Conservation (phyloP, 2,888 invertebrate genomes). For the Agonopterix subpropinquella region DNA sequence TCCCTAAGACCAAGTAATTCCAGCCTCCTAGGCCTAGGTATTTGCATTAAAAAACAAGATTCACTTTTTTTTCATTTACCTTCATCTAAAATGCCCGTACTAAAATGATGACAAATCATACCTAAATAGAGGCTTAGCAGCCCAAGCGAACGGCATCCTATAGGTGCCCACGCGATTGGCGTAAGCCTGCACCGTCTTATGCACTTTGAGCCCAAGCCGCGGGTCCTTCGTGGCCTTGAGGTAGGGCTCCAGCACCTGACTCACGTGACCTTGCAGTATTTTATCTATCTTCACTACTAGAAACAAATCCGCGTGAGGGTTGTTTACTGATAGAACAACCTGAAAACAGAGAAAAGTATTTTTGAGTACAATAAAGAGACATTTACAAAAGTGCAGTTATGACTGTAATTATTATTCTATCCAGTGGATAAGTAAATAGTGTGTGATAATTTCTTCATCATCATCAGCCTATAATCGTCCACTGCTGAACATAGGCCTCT, state of each 20-base stretch:
- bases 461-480: no score
- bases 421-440: no score
- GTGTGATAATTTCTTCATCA: no score
- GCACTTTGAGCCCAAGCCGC: slow-evolving; percentile 85
- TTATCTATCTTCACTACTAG: slow-evolving; percentile 96
- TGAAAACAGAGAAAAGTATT: slow-evolving; percentile 45
- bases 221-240: slow-evolving; percentile 88
- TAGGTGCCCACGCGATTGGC: slow-evolving; percentile 91
- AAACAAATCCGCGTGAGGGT: slow-evolving; percentile 93
- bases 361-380: neutral
- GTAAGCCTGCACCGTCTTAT: slow-evolving; percentile 86
- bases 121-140: slow-evolving; percentile 90
- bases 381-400: neutral
- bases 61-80: no score
- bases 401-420: neutral
- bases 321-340: slow-evolving; percentile 91
- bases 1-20: no score
- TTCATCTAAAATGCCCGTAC: no score
- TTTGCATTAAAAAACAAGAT: no score
- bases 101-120: slow-evolving; percentile 12
- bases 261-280: slow-evolving; percentile 91
- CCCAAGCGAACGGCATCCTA: slow-evolving; percentile 98
- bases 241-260: slow-evolving; percentile 91
- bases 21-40: no score
- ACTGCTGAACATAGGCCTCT: no score